These are phyloP conservation scores for Scalopus aquaticus DNA, from an alignment of 2,113 vertebrate species.

Conservation along the genomic window DNA sequence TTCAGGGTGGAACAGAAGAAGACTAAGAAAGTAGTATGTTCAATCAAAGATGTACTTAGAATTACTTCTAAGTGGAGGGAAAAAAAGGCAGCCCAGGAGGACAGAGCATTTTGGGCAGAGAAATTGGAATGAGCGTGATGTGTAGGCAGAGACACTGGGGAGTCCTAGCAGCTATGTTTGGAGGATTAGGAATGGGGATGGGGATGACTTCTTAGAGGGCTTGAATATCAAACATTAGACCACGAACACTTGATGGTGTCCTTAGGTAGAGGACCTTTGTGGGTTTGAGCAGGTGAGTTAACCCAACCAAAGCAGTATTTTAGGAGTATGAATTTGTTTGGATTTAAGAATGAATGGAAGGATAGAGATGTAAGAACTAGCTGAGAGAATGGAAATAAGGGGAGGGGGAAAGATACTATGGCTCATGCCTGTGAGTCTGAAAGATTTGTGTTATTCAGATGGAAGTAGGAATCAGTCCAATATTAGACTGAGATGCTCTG, in stretches of 20 bases:
- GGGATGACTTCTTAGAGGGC: background rate
- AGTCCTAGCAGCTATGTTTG: background rate
- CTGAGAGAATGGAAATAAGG: background rate
- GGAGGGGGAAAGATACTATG: background rate
- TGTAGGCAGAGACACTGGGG: background rate
- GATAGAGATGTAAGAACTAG: background rate
- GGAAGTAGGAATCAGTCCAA: background rate
- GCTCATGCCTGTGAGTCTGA: background rate
- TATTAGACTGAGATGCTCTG: background rate
- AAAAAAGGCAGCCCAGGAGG: background rate
- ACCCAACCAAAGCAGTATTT: background rate
- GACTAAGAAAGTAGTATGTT: background rate
- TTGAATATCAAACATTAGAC: background rate
- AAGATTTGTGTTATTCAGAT: background rate
- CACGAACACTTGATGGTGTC: background rate
- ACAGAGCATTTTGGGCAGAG: background rate
- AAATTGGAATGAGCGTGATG: background rate
- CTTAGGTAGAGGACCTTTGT: background rate
- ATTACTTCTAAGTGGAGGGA: background rate
- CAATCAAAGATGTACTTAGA: background rate
- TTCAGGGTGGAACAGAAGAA: background rate
- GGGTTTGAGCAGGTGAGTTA: background rate
- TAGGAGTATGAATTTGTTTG: background rate
- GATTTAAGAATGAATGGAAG: constrained; percentile 23
- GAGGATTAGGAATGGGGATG: background rate